Conservation (phyloP, 2,797 vertebrate genomes). For the Novumbra hubbsi region DNA sequence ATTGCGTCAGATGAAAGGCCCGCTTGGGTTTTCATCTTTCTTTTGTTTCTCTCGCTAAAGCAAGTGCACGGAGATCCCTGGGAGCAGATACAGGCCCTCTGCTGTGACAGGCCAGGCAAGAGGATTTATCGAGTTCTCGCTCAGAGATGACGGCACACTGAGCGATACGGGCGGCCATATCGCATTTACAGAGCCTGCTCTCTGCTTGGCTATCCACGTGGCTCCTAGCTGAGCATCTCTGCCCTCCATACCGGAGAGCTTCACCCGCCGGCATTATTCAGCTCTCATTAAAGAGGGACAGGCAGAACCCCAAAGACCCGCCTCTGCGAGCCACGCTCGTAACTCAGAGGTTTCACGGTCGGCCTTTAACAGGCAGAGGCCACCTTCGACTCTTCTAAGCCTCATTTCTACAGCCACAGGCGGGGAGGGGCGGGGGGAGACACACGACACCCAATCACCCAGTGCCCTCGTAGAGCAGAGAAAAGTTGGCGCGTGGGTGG, state of each 20-base stretch:
- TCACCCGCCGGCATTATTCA: slow-evolving; percentile 25
- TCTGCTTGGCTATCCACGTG: slow-evolving; percentile 10
- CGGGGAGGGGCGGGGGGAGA: slow-evolving; percentile 7
- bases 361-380: slow-evolving; percentile 28
- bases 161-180: slow-evolving; percentile 15
- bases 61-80: slow-evolving; percentile 18
- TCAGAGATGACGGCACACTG: slow-evolving; percentile 22
- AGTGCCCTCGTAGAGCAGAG: background rate
- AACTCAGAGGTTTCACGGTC: slow-evolving; percentile 24
- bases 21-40: slow-evolving; percentile 27
- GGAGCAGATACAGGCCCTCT: slow-evolving; percentile 16
- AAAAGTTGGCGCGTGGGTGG: slow-evolving; percentile 20
- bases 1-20: slow-evolving; percentile 38
- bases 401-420: slow-evolving; percentile 17
- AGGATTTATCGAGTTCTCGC: slow-evolving; percentile 26
- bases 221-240: slow-evolving; percentile 2
- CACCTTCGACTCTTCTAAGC: slow-evolving; percentile 11
- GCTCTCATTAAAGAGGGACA: slow-evolving; percentile 30
- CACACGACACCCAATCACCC: slow-evolving; percentile 26
- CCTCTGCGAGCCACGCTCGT: slow-evolving; percentile 22
- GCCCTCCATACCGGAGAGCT: slow-evolving; percentile 12
- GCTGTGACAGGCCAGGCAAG: slow-evolving; percentile 22
- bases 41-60: slow-evolving; percentile 8
- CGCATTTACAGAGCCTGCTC: background rate
- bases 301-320: slow-evolving; percentile 17